Base-by-base conservation (phyloP, 2,888 invertebrate species). In the Drosophila falleni region DNA sequence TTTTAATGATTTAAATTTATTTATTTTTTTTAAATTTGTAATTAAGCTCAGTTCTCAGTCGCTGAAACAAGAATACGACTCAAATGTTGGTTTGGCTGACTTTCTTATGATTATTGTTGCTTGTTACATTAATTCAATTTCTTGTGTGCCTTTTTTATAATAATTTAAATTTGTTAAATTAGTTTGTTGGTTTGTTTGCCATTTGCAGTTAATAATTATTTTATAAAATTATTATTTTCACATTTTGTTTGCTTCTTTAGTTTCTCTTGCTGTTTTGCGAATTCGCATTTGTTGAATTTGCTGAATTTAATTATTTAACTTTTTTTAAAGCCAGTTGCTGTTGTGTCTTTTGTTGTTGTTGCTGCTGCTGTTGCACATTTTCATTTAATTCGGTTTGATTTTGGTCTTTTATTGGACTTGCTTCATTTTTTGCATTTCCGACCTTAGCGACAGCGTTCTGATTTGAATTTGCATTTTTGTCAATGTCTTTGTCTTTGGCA, bases 401-500 rank as follows among this genome's bases (percentile, higher is more conserved):
- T 50, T 49, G 53, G 50, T 42, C 59, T 42, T 29, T 49, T 49
- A 55, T 76, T 71, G 69, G 51, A 63, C 65, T 78, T 75, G 78
- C 56, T 71, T 70, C 74, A 66, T 72, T 83, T 81, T 89, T 89
- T 71, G 83, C 87, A 75, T 78, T 79, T 85, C 79, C 91, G 78
- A 89, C 90, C 75, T 78, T 80, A 85, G 77, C 91, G 79, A 89
- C 90, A 88, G 87, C 80, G 71, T 69, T 92, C 89, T 88, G 82
- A 63, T 47, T 56, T 35, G 58, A 13, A 50, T 85, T 91, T 69
- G 78, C 41, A 82, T 85, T 79, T 74, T 61, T 90, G 68, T 90
- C 85, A 87, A 87, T 91, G 81, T 90, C 88, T 89, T 89, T 90
- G 78, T 89, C 90, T 83, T 92, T 92, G 91, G 91, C 91, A 91